phyloP scores from a whole-genome alignment of 2,888 invertebrate genomes.

The Stenodera caucasica region DNA sequence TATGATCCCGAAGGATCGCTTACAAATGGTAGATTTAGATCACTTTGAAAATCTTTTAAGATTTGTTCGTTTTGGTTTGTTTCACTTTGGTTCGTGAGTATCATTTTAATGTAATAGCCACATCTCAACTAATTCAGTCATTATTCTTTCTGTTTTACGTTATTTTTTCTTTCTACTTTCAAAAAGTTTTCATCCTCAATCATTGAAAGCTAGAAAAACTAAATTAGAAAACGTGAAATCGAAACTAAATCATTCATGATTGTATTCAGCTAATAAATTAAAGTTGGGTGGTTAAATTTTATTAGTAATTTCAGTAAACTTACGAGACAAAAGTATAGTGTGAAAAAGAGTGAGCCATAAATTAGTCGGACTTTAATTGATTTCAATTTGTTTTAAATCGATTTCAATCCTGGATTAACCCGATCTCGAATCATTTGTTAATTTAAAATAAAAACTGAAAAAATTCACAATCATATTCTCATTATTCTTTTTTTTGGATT shows the following conservation, averaged over 20 bases:
- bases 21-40: slow-evolving; percentile 20
- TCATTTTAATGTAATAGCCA: slow-evolving; percentile 6
- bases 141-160: background rate
- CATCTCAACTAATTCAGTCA: slow-evolving; percentile 4
- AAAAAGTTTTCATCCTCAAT: background rate
- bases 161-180: background rate
- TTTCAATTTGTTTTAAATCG: too few species aligned
- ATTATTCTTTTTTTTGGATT: too few species aligned
- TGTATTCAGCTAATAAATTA: background rate
- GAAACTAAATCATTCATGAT: slow-evolving; percentile 1
- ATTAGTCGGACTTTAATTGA: too few species aligned
- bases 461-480: too few species aligned
- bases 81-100: background rate
- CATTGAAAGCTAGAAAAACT: background rate
- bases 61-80: slow-evolving; percentile 18
- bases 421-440: too few species aligned
- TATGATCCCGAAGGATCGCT: slow-evolving; percentile 20
- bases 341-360: too few species aligned
- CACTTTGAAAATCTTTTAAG: slow-evolving; percentile 8
- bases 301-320: background rate
- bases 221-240: background rate
- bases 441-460: too few species aligned
- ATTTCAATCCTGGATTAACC: too few species aligned
- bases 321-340: too few species aligned
- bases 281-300: background rate